Conservation (phyloP, 2,797 vertebrate genomes). For the Remorina albescens region DNA sequence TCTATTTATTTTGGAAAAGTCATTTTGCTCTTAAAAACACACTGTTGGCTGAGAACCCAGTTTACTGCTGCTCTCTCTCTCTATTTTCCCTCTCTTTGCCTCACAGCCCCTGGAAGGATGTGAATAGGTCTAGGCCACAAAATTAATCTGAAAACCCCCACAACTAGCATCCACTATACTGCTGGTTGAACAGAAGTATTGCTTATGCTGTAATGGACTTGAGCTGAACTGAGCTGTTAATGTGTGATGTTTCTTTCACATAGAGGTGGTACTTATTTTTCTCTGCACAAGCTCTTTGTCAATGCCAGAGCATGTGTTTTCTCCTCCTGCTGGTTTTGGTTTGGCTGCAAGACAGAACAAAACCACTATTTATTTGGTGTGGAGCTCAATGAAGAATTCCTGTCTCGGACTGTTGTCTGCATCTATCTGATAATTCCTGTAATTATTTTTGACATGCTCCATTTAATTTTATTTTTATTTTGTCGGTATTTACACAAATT, state of each 20-base stretch:
- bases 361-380: slow-evolving; percentile 8
- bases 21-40: slow-evolving; percentile 83
- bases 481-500: not conserved
- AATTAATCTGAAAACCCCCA: slow-evolving; percentile 67
- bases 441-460: slow-evolving; percentile 12
- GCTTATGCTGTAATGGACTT: slow-evolving; percentile 70
- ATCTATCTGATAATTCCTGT: not conserved
- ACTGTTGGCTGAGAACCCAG: slow-evolving; percentile 67
- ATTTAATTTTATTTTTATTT: not conserved
- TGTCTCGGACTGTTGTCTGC: not conserved
- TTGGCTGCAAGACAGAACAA: slow-evolving; percentile 22
- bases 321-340: slow-evolving; percentile 27
- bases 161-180: slow-evolving; percentile 52
- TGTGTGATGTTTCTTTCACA: slow-evolving; percentile 52
- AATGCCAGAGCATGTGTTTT: slow-evolving; percentile 19
- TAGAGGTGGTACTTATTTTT: slow-evolving; percentile 24
- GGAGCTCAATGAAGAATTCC: slow-evolving; percentile 2
- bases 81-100: slow-evolving; percentile 64
- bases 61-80: slow-evolving; percentile 53
- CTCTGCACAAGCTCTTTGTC: slow-evolving; percentile 37
- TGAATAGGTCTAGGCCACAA: slow-evolving; percentile 70
- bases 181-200: slow-evolving; percentile 68
- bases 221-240: slow-evolving; percentile 71
- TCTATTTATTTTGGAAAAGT: slow-evolving; percentile 87
- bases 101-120: slow-evolving; percentile 67